These are phyloP conservation scores for Synergus japonicus DNA, from an alignment of 2,888 invertebrate species.

Conservation along the genomic window DNA sequence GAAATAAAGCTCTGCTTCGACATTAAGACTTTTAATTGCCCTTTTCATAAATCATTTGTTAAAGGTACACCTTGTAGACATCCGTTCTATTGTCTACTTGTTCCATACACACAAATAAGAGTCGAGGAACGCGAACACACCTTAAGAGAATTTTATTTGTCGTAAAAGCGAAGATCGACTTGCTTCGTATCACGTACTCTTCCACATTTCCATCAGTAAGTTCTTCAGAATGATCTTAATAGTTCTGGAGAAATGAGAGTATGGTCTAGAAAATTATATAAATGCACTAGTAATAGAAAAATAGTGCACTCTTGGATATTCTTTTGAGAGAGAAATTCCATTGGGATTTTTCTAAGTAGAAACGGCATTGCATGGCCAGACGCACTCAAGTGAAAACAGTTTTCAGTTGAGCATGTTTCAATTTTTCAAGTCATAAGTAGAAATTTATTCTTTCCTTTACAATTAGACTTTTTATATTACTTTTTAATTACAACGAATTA, in stretches of 20 bases:
- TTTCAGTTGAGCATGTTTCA: neutral
- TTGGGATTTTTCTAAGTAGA: neutral
- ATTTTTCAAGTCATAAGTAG: too few species aligned
- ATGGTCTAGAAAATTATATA: neutral
- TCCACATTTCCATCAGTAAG: neutral
- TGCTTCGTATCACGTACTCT: conserved; percentile 33
- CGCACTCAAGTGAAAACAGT: neutral
- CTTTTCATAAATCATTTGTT: conserved; percentile 16
- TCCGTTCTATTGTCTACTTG: neutral
- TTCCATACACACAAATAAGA: neutral
- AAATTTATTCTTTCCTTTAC: too few species aligned
- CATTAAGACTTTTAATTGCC: neutral
- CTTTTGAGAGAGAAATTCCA: neutral
- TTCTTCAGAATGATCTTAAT: neutral
- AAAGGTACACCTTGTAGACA: conserved; percentile 12
- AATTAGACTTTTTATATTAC: neutral
- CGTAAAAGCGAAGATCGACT: conserved; percentile 62
- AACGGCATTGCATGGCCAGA: neutral
- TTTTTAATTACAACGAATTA: neutral
- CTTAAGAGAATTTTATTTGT: conserved; percentile 60
- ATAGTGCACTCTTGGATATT: neutral
- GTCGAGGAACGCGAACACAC: conserved; percentile 45
- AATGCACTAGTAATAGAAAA: neutral
- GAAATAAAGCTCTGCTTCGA: neutral
- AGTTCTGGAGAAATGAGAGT: neutral